Conservation (phyloP, 2,113 vertebrate species). For the Callionymus lyra region DNA sequence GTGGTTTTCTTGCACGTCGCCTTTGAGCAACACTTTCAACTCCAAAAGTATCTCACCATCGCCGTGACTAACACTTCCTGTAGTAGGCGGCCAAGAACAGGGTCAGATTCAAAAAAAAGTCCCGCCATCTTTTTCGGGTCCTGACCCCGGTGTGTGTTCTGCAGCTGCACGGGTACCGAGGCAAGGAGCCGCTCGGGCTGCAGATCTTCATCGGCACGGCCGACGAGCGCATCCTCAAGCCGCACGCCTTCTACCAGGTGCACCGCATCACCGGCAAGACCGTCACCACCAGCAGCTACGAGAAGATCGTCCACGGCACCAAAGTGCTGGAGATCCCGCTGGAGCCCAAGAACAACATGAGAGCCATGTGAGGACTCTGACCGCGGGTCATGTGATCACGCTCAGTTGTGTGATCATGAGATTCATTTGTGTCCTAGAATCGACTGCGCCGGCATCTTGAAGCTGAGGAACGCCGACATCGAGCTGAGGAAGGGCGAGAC, state of each 20-base stretch:
- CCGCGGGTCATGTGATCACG: no score
- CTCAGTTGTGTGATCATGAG: no score
- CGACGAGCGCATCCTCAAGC: conserved; percentile 91
- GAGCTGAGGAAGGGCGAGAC: conserved; percentile 97
- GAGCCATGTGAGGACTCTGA: conserved; percentile 79
- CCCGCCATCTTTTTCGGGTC: background rate
- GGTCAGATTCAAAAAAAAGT: background rate
- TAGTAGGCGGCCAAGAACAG: no score
- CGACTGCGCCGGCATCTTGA: conserved; percentile 94
- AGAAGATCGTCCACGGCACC: conserved; percentile 88
- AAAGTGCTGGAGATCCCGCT: conserved; percentile 93
- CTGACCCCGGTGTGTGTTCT: background rate
- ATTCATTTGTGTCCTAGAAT: conserved; percentile 65
- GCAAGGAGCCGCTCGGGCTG: conserved; percentile 86
- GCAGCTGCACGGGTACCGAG: conserved; percentile 91
- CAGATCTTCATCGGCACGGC: conserved; percentile 98
- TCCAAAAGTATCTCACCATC: no score
- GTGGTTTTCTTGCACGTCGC: background rate
- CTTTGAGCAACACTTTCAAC: no score
- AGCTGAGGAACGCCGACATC: conserved; percentile 92
- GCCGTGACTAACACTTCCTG: no score
- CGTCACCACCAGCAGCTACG: conserved; percentile 92
- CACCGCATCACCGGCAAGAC: conserved; percentile 97
- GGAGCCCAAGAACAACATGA: conserved; percentile 98
- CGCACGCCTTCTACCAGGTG: conserved; percentile 97